Base-by-base conservation (phyloP, 1,140 invertebrate species). In the Potamilus streckersoni region DNA sequence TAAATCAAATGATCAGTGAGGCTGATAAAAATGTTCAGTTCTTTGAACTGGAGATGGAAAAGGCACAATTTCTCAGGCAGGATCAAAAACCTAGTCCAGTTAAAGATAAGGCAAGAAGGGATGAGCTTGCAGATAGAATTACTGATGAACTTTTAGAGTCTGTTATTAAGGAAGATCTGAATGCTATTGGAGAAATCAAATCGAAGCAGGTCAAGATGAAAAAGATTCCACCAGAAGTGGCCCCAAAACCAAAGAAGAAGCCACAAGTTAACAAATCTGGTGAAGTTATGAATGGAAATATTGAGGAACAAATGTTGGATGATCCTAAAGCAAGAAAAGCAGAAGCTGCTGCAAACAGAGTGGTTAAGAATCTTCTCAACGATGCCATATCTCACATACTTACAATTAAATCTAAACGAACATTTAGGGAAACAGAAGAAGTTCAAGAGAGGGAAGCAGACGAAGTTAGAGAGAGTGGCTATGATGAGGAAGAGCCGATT, bases 371-470 rank as follows among this genome's bases (percentile, higher is more conserved):
- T 27, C 65, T 89, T 66, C 74, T 88, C 23, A 81, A 87, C 31
- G 86, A 89, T 64, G 88, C 88, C 15, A 82, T 89, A 19, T 66
- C 79, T 60, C 76, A 85, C 20, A 88, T 89, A 81, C 71, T 88
- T 17, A 76, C 73, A 19, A 86, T 85, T 49, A 56, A 55, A 56
- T 56, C n/a, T 57, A 27, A 57, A 56, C 55, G 58, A 69, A 13
- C 15, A 59, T 2, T 57, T 55, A 57, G 38, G 56, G 68, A 55
- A 20, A 56, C 49, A 16, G 68, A 69, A 11, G 31, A 69, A 57
- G 19, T 56, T 23, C 68, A 17, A 2, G 68, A 69, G 16, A 56
- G 23, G 38, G 23, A 56, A 27, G 68, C 57, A n/a, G 38, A 56
- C 17, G 57, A 58, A 49, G 68, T 49, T n/a, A 17, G 31, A 19